Percentiles rank a stretch among this genome's conserved stretches.
Evolutionary conservation across 2,797 vertebrate genomes (phyloP).

Genomic region (Schizothorax lantsangensis): DNA sequence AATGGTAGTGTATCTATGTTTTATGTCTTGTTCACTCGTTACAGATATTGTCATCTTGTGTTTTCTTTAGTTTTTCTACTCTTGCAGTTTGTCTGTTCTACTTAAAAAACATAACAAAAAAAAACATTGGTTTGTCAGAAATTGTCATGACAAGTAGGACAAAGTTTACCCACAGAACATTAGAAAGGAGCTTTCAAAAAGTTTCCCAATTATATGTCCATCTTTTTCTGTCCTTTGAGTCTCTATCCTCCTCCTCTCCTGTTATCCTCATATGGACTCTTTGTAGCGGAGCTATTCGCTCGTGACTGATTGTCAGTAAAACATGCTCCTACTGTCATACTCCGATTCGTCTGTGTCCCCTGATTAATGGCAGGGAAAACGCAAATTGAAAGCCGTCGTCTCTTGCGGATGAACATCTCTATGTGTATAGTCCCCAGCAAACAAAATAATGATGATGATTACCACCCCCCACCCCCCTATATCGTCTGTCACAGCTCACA

Average conservation of each 20-base stretch:
- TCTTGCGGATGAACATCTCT: neutral
- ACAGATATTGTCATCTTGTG: neutral
- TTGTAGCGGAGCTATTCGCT: neutral
- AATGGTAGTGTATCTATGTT: neutral
- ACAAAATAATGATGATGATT: slow-evolving; percentile 26
- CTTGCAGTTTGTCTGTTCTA: neutral
- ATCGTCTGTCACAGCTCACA: slow-evolving; percentile 23
- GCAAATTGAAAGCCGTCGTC: slow-evolving; percentile 23
- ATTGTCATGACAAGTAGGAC: slow-evolving; percentile 1
- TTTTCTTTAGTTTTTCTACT: neutral
- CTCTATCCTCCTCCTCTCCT: neutral
- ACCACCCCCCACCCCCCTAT: neutral
- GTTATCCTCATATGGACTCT: neutral
- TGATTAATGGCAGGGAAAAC: slow-evolving; percentile 26
- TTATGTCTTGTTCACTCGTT: neutral
- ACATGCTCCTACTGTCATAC: slow-evolving; percentile 7
- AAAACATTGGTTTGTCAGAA: neutral
- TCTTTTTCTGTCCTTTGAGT: neutral
- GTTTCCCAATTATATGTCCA: slow-evolving; percentile 1
- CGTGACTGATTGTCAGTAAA: neutral
- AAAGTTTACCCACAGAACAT: neutral
- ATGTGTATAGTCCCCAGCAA: slow-evolving; percentile 13
- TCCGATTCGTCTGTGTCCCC: neutral
- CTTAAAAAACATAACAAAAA: neutral
- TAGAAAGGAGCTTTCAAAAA: neutral